Evolutionary conservation across 2,888 invertebrate species (phyloP), one percentile per base, ranked within the genome.

Genomic region (Dyspetes luteomarginatus): DNA sequence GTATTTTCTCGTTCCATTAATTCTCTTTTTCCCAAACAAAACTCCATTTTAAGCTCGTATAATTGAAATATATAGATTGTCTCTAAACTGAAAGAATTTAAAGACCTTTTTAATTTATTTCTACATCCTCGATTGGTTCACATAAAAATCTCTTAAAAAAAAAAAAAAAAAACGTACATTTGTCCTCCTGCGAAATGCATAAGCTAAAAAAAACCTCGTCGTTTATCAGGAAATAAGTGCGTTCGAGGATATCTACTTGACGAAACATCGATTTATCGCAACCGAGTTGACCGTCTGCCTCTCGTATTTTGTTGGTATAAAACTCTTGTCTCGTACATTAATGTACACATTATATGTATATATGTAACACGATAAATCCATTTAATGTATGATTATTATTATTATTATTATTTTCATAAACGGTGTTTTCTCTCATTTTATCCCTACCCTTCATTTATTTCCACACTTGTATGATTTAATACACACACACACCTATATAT

Each of bases 391-490:
- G 58, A 19, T 67, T n/a, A n/a, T n/a, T n/a, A n/a, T n/a, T n/a
- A n/a, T 67, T 72, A 58, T 78, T 43, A 17, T 55, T 67, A 36
- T 67, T 76, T 76, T 71, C 52, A 45, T 24, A 15, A 72, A 50
- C 26, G 28, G 65, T 60, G 65, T 75, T 80, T 80, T 71, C 65
- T 71, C 76, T 67, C 79, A 12, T 75, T 71, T 60, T 48, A 60
- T 71, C 65, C 19, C 22, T 55, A 30, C 22, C 28, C 30, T 72
- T 50, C 9, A 28, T 36, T 50, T 72, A 36, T 76, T 62, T 62
- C 52, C 55, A 41, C 17, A 62, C 52, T 26, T 5, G 36, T 22
- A 48, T 22, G 22, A 60, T 43, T 41, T 43, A 24, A 24, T 52
- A 52, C 19, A 15, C 4, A 19, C 15, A 30, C 9, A 55, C 55